Evolutionary conservation across 2,888 invertebrate species (phyloP), one percentile per base, ranked within the genome.

Genomic region (Elgonia sp.): DNA sequence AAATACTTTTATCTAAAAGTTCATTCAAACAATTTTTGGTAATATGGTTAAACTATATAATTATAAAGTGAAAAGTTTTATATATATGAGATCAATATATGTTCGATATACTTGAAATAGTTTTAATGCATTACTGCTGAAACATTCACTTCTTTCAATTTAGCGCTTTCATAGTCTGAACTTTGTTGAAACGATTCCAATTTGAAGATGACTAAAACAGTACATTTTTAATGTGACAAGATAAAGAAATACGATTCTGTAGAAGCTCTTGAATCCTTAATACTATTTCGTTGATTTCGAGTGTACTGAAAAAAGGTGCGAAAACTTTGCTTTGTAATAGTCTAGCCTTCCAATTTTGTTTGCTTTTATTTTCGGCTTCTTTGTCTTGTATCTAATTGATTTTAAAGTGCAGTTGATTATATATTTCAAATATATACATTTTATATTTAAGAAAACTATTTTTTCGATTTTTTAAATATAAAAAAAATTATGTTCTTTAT

Each of bases 161-260:
- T 40, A 29, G 10, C 39, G 62, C 55, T 84, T 84, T 53, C 72
- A 65, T 72, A 65, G 57, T 62, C 14, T 16, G 42, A 84, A 79
- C 67, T 79, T 84, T 73, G 73, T 85, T 85, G 84, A 85, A 85
- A 80, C 67, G 80, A 80, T 79, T 85, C 80, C 85, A 85, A 85
- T 80, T 80, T 80, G 65, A 40, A 73, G 65, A 72, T 73, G 84
- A 29, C 29, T 29, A 29, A 29, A 29, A 29, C 29, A 29, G 85
- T 79, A 72, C 57, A 79, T 77, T 80, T 86, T 81, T 86, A 70
- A 76, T 80, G 86, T 53, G 81, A 81, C 81, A 57, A 70, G 75
- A 62, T 86, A 76, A 81, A 81, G 86, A 70, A 86, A 70, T 86
- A 72, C 82, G 70, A 65, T 72, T 86, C 73, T 57, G 67, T 73